A percentile compares a stretch with the other conserved stretches of the same genome.
phyloP scores from a whole-genome alignment of 2,888 invertebrate species.

The Allolobophora icterica region DNA sequence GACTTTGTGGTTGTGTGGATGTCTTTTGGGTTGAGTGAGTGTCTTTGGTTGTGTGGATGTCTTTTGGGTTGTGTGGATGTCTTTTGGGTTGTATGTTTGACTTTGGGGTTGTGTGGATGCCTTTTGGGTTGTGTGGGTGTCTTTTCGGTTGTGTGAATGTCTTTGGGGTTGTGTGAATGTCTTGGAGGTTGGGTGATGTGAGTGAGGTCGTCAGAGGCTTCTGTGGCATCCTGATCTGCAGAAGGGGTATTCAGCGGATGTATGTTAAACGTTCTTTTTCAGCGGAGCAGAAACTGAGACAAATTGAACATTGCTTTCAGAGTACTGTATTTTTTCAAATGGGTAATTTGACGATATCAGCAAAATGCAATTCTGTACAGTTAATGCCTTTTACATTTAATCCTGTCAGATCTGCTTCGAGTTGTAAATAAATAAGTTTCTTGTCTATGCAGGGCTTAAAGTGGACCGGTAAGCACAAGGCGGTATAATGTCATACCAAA shows the following conservation, averaged over 20 bases:
- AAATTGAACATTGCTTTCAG: neutral
- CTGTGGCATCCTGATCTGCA: neutral
- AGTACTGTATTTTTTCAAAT: slow-evolving; percentile 11
- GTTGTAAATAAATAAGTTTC: neutral
- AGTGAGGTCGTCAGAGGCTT: neutral
- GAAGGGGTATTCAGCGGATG: neutral
- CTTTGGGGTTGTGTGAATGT: no score
- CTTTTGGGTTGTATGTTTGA: no score
- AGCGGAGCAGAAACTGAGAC: neutral
- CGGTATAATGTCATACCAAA: neutral
- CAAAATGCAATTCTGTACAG: slow-evolving; percentile 7
- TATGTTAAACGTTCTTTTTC: neutral
- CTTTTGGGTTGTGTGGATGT: no score
- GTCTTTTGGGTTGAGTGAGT: no score
- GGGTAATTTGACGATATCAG: slow-evolving; percentile 10
- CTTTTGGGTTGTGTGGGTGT: no score
- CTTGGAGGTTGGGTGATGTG: neutral
- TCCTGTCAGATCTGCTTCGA: neutral
- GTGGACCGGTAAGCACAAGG: neutral
- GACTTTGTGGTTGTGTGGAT: no score
- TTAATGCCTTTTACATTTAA: neutral
- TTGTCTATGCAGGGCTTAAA: slow-evolving; percentile 17
- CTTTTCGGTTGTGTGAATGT: no score
- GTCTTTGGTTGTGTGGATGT: neutral
- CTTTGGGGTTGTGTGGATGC: no score